Base-by-base conservation (phyloP, 1,140 invertebrate genomes). In the Bradysia coprophila region DNA sequence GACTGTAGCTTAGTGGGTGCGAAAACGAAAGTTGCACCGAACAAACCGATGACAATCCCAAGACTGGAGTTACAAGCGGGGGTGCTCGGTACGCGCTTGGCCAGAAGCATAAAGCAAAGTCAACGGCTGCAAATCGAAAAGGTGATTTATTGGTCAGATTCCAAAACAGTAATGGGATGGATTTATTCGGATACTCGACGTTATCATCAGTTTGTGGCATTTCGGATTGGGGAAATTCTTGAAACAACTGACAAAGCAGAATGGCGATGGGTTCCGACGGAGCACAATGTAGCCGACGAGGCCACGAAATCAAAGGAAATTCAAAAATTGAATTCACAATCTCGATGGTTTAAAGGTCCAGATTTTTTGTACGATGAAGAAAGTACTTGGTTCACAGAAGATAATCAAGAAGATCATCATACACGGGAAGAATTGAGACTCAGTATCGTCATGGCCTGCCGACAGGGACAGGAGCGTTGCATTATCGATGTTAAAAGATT, bases 21-120 rank as follows among this genome's bases (percentile, higher is more conserved):
- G 1, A 65, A 63, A 50, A 51, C 54, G 5, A 51, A 46, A 39
- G 57, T 66, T 4, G 57, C 62, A 13, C 61, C 62, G 8, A 21
- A 62, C 10, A 59, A 64, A 48, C 32, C 40, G 23, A 36, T 53
- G 6, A 50, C 55, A 6, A 43, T 64, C 11, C 59, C 55, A 5
- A 40, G 55, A 23, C 43, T 63, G 10, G 61, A 62, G 46, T 40
- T 62, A 10, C 53, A 48, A 43, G 56, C 45, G 22, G 58, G 58
- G 0, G 32, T 54, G 10, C 34, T 59, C 3, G 33, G 56, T 1
- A 43, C 53, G 2, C 48, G 46, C 19, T 31, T 55, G 4, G 40
- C 49, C 21, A 41, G 45, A 19, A 40, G 53, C 31, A 36, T 51
- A 1, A 20, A 32, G 4, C 10, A 38, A 10, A 42, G 43, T 23